Percentiles rank a stretch among this genome's conserved stretches.
Conservation (phyloP, 2,113 vertebrate species). For the Eurystomus gularis region DNA sequence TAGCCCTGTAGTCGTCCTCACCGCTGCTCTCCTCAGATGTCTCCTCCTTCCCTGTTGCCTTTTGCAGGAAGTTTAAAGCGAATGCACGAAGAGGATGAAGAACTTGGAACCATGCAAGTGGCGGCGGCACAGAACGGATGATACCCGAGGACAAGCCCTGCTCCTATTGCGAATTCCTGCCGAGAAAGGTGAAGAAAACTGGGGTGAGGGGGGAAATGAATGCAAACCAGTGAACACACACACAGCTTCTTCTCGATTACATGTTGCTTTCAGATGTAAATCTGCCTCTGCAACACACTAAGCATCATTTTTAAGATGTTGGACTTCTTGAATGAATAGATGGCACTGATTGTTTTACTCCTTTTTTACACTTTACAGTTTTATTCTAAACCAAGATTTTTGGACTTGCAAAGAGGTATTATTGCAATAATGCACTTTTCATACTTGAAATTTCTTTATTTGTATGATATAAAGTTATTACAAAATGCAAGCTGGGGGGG, state of each 20-base stretch:
- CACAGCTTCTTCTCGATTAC: constrained; percentile 67
- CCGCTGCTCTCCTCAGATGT: neutral
- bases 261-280: constrained; percentile 75
- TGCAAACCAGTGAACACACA: constrained; percentile 45
- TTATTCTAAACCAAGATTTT: constrained; percentile 96
- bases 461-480: constrained; percentile 83
- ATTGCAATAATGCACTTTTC: constrained; percentile 99
- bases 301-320: constrained; percentile 74
- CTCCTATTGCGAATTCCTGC: constrained; percentile 17
- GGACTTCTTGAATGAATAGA: constrained; percentile 77
- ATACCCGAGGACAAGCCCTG: constrained; percentile 10
- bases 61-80: constrained; percentile 89
- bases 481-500: constrained; percentile 73
- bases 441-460: constrained; percentile 95
- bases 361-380: constrained; percentile 87
- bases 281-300: constrained; percentile 75
- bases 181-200: constrained; percentile 56
- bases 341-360: constrained; percentile 80
- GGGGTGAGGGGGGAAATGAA: neutral
- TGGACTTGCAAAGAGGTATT: constrained; percentile 98
- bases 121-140: constrained; percentile 90
- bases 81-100: constrained; percentile 93
- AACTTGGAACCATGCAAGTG: constrained; percentile 90
- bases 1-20: neutral
- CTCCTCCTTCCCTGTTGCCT: neutral